Evolutionary conservation across 2,888 invertebrate species (phyloP), one percentile per base, ranked within the genome.

Genomic region (Boloria euphrosyne): DNA sequence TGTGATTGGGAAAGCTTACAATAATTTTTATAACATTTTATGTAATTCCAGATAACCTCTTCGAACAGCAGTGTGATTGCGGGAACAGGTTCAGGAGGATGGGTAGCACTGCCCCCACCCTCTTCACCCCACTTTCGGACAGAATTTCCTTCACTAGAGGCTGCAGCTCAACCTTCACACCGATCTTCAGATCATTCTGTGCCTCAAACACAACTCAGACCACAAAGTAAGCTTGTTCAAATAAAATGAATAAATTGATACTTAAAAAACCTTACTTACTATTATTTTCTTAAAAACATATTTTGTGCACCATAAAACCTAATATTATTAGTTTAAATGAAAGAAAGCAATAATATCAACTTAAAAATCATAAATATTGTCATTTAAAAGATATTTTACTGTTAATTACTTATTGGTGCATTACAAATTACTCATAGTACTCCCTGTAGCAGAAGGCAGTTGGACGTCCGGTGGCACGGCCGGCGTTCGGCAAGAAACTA

Each of bases 101-200:
- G 93, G 93, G 92, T 87, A 71, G 78, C 91, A 13, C 88, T 94
- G 62, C 94, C 94, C 57, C 94, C 94, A 47, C 93, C 96, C 70
- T 95, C 96, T 78, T 96, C 97, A 87, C 97, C 97, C 78, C 96
- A 96, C 90, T 98, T 98, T 93, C 97, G 97, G 93, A 97, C 98
- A 95, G 98, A 98, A 93, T 98, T 98, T 93, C 98, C 98, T 83
- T 97, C 97, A 84, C 86, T 94, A 78, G 94, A 94, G 84, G 94
- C 94, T 76, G 90, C 94, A 80, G 93, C 93, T 71, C 96, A 96
- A 93, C 96, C 96, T 80, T 85, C 89, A 75, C 91, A 90, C 79
- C 88, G 92, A 73, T 80, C 86, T 74, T 75, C 86, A 80, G 90
- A 90, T 70, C 89, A 89, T 81, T 76, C 85, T 69, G 76, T 76